Conservation (phyloP, 1,140 invertebrate genomes). For the Leptinotarsa defecta region DNA sequence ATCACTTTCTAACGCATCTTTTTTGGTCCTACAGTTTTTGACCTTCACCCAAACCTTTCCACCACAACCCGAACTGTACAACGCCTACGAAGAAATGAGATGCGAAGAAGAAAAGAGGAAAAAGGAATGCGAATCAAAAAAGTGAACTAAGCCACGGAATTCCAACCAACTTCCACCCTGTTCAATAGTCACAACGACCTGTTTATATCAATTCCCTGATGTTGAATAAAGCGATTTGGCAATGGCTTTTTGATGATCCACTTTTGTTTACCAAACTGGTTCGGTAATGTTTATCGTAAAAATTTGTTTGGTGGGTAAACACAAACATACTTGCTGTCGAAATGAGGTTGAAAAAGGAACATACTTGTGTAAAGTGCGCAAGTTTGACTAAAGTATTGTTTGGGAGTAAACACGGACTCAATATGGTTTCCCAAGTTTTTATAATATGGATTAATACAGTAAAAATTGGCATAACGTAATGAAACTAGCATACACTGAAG, state of each 20-base stretch:
- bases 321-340: too few species aligned
- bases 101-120: conserved; percentile 26
- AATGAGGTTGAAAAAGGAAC: too few species aligned
- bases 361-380: too few species aligned
- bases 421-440: too few species aligned
- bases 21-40: conserved; percentile 34
- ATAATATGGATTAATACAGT: too few species aligned
- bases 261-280: conserved; percentile 1
- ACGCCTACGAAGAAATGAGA: conserved; percentile 40
- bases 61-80: conserved; percentile 35
- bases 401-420: too few species aligned
- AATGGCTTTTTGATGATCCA: background rate
- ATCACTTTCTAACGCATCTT: background rate
- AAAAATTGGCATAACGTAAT: too few species aligned
- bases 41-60: conserved; percentile 34
- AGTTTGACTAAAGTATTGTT: too few species aligned
- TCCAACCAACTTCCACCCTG: background rate
- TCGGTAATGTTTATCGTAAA: background rate
- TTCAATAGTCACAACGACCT: background rate
- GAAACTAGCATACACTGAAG: too few species aligned
- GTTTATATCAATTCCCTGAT: background rate
- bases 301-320: too few species aligned
- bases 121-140: conserved; percentile 12
- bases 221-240: background rate
- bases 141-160: background rate